These are phyloP conservation scores for Microtus richardsoni DNA, from an alignment of 2,113 vertebrate species.

Conservation along the genomic window DNA sequence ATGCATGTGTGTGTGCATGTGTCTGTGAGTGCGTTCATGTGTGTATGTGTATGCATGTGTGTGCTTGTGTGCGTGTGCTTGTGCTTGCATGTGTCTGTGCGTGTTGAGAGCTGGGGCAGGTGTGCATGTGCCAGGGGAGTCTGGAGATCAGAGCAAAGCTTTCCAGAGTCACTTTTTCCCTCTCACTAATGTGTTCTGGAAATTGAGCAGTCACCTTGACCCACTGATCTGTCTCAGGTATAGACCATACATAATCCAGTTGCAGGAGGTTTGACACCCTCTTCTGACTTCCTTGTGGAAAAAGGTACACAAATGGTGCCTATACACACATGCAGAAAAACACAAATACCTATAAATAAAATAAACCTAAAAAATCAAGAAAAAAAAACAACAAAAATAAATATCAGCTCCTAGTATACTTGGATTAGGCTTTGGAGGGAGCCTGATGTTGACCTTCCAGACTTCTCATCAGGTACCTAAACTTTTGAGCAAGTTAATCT, in stretches of 20 bases:
- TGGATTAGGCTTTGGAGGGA: neutral
- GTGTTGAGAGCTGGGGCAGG: neutral
- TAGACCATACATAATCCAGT: neutral
- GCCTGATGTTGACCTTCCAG: neutral
- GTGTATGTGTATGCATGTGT: neutral
- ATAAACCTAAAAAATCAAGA: neutral
- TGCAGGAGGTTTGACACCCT: neutral
- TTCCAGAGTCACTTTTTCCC: neutral
- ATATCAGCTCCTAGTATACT: neutral
- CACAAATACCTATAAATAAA: neutral
- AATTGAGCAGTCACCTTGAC: neutral
- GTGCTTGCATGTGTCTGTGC: neutral
- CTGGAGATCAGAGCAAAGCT: neutral
- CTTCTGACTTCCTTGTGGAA: neutral
- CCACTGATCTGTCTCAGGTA: neutral
- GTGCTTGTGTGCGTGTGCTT: neutral
- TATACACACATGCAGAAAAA: neutral
- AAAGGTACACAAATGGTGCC: neutral
- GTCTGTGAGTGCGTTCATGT: neutral
- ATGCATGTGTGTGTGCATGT: neutral
- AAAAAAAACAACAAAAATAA: neutral
- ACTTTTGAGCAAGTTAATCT: neutral
- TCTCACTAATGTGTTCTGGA: neutral
- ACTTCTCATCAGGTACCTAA: fast-evolving
- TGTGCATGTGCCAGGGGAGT: neutral